Evolutionary conservation across 2,888 invertebrate genomes (phyloP).

Genomic region (Epicampocera succincta): DNA sequence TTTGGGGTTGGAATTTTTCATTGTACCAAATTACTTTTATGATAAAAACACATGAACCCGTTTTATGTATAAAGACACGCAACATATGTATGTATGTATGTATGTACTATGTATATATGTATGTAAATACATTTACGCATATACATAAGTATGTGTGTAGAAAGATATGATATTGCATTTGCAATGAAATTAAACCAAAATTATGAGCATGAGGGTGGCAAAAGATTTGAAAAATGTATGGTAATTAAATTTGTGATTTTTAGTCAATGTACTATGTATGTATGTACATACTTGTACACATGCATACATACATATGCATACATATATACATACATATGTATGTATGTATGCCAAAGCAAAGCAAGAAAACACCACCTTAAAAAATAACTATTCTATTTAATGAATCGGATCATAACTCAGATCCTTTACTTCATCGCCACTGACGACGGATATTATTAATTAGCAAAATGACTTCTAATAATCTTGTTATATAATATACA

Average conservation of each 20-base stretch:
- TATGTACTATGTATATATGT: no score
- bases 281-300: background rate
- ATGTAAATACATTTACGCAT: background rate
- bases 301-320: no score
- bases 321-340: no score
- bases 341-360: no score
- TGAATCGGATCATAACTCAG: no score
- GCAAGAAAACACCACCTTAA: no score
- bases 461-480: no score
- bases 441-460: no score
- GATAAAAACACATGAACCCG: conserved; percentile 4
- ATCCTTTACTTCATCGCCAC: no score
- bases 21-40: conserved; percentile 10
- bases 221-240: conserved; percentile 2
- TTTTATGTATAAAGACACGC: background rate
- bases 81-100: background rate
- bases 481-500: no score
- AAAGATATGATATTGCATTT: background rate
- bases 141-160: background rate
- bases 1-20: conserved; percentile 49
- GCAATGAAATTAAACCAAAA: background rate
- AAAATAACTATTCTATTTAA: no score
- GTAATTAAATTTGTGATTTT: conserved; percentile 28
- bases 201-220: background rate
- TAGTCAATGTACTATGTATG: no score